phyloP scores from a whole-genome alignment of 2,113 vertebrate genomes.

The Epinephelus fuscoguttatus region DNA sequence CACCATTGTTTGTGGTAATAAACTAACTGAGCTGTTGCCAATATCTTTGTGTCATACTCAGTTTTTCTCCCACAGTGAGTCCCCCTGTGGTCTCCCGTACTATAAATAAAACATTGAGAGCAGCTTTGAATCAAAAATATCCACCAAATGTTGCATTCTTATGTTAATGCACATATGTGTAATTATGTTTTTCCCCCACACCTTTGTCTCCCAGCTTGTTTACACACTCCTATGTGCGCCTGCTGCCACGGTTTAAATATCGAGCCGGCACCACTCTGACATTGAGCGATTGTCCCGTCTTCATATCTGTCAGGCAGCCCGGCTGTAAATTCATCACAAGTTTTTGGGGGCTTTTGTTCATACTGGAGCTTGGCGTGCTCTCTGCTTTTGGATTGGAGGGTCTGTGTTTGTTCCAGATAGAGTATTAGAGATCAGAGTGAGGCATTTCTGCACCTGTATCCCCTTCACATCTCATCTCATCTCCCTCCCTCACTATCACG shows the following conservation, averaged over 20 bases:
- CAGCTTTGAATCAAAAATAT: neutral
- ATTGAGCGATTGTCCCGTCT: conserved; percentile 45
- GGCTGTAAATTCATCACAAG: conserved; percentile 53
- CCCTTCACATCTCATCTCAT: conserved; percentile 66
- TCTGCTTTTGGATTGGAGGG: conserved; percentile 44
- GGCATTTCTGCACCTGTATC: conserved; percentile 70
- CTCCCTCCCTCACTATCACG: neutral
- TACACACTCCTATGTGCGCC: neutral
- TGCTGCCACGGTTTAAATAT: neutral
- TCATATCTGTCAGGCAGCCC: conserved; percentile 22
- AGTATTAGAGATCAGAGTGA: conserved; percentile 64
- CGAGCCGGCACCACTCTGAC: neutral
- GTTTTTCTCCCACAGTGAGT: neutral
- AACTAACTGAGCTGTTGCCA: neutral
- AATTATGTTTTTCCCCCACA: neutral
- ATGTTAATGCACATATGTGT: neutral
- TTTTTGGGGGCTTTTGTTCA: conserved; percentile 27
- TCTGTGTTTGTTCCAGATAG: conserved; percentile 58
- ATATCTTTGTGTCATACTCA: neutral
- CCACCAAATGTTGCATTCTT: conserved; percentile 10
- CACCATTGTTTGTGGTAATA: neutral
- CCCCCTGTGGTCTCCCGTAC: neutral
- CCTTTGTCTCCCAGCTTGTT: conserved; percentile 17
- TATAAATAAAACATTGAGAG: neutral
- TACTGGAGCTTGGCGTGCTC: conserved; percentile 35